A percentile compares a stretch with the other conserved stretches of the same genome.
These are phyloP conservation scores for Machimus rusticus DNA, from an alignment of 2,888 invertebrate species.

Conservation along the genomic window DNA sequence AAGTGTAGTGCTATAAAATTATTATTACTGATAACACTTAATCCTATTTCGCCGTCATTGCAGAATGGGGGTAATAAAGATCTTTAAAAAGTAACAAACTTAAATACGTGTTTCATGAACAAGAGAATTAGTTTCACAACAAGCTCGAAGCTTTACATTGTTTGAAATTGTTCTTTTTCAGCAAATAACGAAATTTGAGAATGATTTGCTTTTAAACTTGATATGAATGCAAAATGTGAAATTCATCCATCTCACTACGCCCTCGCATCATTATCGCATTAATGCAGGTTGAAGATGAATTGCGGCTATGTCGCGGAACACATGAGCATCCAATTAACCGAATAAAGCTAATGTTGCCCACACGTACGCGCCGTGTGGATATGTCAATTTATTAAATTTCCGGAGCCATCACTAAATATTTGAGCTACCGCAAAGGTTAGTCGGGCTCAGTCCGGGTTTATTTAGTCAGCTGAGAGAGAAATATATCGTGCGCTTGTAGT, in stretches of 20 bases:
- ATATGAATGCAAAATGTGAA: neutral
- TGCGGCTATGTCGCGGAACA: neutral
- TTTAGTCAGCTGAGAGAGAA: neutral
- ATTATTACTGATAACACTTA: neutral
- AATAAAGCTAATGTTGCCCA: neutral
- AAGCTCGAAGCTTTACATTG: neutral
- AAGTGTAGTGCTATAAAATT: neutral
- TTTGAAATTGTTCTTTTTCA: neutral
- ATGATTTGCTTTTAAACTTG: neutral
- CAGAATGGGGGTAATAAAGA: neutral
- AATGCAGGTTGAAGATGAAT: neutral
- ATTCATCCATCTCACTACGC: neutral
- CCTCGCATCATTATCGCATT: neutral
- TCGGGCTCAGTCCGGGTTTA: neutral
- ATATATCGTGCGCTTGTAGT: neutral
- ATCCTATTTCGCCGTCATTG: neutral
- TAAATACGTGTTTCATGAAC: neutral
- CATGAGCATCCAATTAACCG: neutral
- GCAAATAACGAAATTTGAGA: neutral
- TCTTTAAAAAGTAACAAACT: neutral
- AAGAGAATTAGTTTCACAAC: neutral
- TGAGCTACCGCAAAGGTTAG: neutral
- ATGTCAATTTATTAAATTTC: conserved; percentile 23
- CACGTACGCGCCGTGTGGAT: neutral
- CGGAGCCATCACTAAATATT: conserved; percentile 23